Percentiles rank a stretch among this genome's conserved stretches.
phyloP scores from a whole-genome alignment of 2,888 invertebrate genomes.

The Myopa tessellatipennis region DNA sequence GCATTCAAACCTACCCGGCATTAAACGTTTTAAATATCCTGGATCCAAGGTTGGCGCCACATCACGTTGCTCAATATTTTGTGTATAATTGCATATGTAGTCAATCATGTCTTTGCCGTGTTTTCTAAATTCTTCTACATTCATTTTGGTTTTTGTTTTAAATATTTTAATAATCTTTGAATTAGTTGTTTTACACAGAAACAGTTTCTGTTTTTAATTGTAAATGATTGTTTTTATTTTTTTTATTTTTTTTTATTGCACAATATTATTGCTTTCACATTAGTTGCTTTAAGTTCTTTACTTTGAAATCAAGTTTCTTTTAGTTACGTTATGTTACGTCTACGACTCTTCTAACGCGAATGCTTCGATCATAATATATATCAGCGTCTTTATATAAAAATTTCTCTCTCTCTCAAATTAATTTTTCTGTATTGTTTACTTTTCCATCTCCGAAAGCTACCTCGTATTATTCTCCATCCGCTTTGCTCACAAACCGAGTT shows the following conservation, averaged over 20 bases:
- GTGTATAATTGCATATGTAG: constrained; percentile 83
- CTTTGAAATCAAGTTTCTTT: background rate
- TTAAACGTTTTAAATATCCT: constrained; percentile 77
- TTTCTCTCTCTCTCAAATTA: constrained; percentile 9
- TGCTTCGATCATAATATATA: constrained; percentile 51
- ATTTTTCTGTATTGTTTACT: constrained; percentile 18
- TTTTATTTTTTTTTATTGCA: background rate
- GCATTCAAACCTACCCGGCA: constrained; percentile 70
- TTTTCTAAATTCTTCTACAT: constrained; percentile 79
- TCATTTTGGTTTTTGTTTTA: constrained; percentile 71
- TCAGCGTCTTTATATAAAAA: constrained; percentile 56
- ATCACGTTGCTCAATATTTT: constrained; percentile 74
- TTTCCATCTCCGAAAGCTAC: background rate
- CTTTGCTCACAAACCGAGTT: background rate
- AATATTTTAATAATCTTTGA: constrained; percentile 6
- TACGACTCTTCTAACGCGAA: constrained; percentile 58
- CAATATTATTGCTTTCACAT: background rate
- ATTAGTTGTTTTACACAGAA: constrained; percentile 19
- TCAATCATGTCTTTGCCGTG: constrained; percentile 86
- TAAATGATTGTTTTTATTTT: background rate
- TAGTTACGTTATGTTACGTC: constrained; percentile 26
- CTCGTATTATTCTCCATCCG: background rate
- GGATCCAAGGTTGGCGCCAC: constrained; percentile 84
- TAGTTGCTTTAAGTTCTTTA: background rate
- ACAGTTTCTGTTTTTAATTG: background rate